A percentile compares a stretch with the other conserved stretches of the same genome.
These are phyloP conservation scores for Megaustenia siamemsis DNA, from an alignment of 2,888 invertebrate species.

Conservation along the genomic window DNA sequence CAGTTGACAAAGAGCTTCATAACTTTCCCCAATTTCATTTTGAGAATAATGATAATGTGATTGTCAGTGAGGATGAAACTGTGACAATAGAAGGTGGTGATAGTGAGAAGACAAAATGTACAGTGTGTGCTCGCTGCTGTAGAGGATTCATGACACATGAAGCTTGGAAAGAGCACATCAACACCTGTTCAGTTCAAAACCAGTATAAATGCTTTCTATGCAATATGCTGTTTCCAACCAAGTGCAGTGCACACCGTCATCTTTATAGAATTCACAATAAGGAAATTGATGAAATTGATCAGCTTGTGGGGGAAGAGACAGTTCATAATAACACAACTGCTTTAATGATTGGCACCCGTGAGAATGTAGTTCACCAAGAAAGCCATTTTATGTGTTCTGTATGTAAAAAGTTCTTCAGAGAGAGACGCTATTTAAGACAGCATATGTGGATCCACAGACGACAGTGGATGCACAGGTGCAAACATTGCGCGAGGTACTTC, in stretches of 20 bases:
- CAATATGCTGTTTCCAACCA: neutral
- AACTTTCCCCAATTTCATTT: neutral
- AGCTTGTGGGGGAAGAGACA: conserved; percentile 10
- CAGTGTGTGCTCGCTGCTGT: conserved; percentile 2
- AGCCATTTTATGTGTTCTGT: conserved; percentile 20
- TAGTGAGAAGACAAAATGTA: neutral
- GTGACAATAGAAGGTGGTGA: neutral
- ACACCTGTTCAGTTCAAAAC: conserved; percentile 4
- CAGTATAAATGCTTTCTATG: neutral
- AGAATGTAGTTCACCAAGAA: neutral
- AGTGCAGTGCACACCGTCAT: conserved; percentile 17
- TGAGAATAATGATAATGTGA: neutral
- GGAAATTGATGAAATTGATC: conserved; percentile 16
- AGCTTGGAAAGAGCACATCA: conserved; percentile 21
- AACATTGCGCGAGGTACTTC: neutral
- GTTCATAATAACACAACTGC: neutral
- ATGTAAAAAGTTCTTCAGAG: conserved; percentile 13
- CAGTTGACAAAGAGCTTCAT: neutral
- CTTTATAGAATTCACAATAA: conserved; percentile 8
- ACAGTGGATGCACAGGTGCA: conserved; percentile 24
- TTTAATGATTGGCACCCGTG: neutral
- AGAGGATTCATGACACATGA: conserved; percentile 22
- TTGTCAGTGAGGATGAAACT: neutral
- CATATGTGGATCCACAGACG: conserved; percentile 24
- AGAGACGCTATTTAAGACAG: conserved; percentile 20